Base-by-base conservation (phyloP, 2,113 vertebrate genomes). In the Ceyx melanurus region DNA sequence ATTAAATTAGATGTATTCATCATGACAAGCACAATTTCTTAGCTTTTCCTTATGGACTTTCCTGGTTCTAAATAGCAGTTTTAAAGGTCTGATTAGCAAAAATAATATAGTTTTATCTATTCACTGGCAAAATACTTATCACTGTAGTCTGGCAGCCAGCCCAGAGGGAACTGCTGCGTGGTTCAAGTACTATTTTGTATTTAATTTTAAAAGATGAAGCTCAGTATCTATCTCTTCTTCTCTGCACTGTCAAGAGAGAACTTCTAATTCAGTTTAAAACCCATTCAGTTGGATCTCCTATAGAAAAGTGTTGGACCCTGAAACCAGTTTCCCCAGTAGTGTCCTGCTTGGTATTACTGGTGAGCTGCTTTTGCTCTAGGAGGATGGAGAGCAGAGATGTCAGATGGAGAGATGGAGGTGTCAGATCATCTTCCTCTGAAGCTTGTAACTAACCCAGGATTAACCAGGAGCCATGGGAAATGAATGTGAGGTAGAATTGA, bases 281-380 rank as follows among this genome's bases (percentile, higher is more conserved):
- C 78, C 3, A 0, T 57, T 92, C 42, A 25, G 21, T 45, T 92
- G 0, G 0, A 11, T 68, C 64, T 82, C 57, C 35, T 57, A 6
- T 28, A 72, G 74, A 54, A 77, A 29, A 23, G 11, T 6, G 19
- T n/a, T 84, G 62, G 77, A 60, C 28, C 17, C 45, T 88, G 53
- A 60, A 64, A 26, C 26, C 15, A n/a, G 26, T 56, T 81, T 58
- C 48, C 31, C 35, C 29, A 50, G 4, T 21, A 82, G n/a, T 1
- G 0, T 81, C 28, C 53, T 75, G 28, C 48, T 88, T 75, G 35
- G 48, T 3, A 2, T 64, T 56, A 22, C 5, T 5, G 2, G 9
- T 67, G 45, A 79, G 33, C 54, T 92, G 54, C 3, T 61, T 50
- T 46, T 77, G 25, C 56, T 76, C 13, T 58, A 26, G 18, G 31